Percentiles rank a stretch among this genome's conserved stretches.
Evolutionary conservation across 2,113 vertebrate species (phyloP).

Genomic region (Suncus etruscus): DNA sequence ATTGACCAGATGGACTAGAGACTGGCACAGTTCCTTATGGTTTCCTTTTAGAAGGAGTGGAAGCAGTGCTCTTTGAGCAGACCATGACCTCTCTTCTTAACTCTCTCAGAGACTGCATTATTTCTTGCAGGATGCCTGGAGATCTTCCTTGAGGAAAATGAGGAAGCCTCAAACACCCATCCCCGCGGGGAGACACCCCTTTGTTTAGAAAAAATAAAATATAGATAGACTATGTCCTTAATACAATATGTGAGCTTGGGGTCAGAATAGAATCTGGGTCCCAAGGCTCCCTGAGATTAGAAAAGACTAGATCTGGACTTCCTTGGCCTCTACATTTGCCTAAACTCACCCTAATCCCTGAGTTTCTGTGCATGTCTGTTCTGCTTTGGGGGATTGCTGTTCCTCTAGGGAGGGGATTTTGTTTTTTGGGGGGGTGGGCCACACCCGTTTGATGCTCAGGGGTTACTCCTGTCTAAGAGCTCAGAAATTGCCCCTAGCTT

Average conservation of each 20-base stretch:
- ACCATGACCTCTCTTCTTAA: neutral
- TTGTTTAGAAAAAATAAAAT: neutral
- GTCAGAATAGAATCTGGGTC: neutral
- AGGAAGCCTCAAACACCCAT: neutral
- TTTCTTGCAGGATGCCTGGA: neutral
- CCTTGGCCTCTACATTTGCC: neutral
- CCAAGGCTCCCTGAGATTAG: too few species aligned
- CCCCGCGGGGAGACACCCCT: neutral
- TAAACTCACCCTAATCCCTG: neutral
- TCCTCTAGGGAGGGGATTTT: too few species aligned
- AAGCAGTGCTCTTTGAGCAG: fast-evolving
- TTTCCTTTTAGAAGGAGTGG: neutral
- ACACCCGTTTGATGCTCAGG: too few species aligned
- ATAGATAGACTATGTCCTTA: neutral
- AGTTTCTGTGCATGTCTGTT: too few species aligned
- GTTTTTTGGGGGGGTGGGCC: too few species aligned
- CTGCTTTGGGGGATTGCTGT: too few species aligned
- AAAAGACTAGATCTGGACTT: too few species aligned
- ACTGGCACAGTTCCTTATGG: too few species aligned
- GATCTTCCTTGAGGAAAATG: neutral
- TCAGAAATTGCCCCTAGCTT: too few species aligned
- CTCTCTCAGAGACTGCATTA: neutral
- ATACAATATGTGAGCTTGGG: neutral
- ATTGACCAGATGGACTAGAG: too few species aligned
- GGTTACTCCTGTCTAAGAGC: too few species aligned